Conservation (phyloP, 2,113 vertebrate species). For the Climacteris rufus region DNA sequence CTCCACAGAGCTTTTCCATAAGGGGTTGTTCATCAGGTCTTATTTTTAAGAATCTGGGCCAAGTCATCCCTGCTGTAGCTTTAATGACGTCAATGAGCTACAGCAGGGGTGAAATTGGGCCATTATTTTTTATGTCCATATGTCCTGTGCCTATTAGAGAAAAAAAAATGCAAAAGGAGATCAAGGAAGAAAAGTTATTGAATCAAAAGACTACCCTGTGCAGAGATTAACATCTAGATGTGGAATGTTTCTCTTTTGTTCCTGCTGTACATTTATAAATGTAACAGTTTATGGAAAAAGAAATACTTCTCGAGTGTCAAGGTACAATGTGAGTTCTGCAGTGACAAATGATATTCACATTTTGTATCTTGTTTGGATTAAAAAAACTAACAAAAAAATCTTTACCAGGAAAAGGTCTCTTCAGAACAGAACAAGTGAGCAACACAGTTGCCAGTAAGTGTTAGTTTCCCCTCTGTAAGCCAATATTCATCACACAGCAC, state of each 20-base stretch:
- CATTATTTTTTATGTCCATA: slow-evolving; percentile 62
- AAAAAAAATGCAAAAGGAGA: background rate
- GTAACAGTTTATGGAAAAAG: slow-evolving; percentile 28
- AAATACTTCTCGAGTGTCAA: background rate
- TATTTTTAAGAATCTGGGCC: slow-evolving; percentile 66
- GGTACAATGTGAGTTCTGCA: background rate
- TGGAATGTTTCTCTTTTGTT: background rate
- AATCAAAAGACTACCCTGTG: background rate
- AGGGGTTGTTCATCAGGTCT: slow-evolving; percentile 53
- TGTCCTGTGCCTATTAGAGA: slow-evolving; percentile 49
- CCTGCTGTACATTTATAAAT: background rate
- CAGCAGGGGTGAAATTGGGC: slow-evolving; percentile 62
- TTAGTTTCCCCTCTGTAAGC: background rate
- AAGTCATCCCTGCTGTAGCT: slow-evolving; percentile 65
- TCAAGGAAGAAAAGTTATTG: slow-evolving; percentile 38
- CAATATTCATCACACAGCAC: background rate
- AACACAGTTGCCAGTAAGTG: background rate
- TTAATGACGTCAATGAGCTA: slow-evolving; percentile 64
- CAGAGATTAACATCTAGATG: slow-evolving; percentile 3
- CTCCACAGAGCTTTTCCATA: slow-evolving; percentile 25
- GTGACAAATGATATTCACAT: background rate
- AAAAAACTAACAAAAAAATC: background rate
- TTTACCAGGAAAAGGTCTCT: slow-evolving; percentile 20
- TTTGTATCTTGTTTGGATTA: slow-evolving; percentile 20
- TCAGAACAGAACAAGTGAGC: background rate